A percentile compares a stretch with the other conserved stretches of the same genome.
phyloP scores from a whole-genome alignment of 2,888 invertebrate species.

The Pecten maximus region DNA sequence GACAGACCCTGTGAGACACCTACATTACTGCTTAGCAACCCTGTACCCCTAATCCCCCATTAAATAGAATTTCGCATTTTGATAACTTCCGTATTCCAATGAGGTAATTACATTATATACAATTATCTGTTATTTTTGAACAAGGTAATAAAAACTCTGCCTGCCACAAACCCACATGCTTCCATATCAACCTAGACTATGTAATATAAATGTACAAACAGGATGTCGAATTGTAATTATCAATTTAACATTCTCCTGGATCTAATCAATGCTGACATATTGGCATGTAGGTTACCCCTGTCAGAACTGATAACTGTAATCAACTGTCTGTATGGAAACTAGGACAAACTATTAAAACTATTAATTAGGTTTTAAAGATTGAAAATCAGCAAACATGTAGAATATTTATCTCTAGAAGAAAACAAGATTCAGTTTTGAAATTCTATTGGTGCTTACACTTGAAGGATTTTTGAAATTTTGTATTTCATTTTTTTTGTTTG shows the following conservation, averaged over 20 bases:
- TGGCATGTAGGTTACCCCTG: not conserved
- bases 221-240: not conserved
- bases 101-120: not conserved
- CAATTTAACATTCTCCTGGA: not conserved
- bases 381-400: not conserved
- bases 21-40: too few species aligned
- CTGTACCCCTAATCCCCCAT: too few species aligned
- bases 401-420: not conserved
- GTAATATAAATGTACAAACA: not conserved
- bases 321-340: not conserved
- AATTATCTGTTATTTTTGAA: not conserved
- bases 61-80: too few species aligned
- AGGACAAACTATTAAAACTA: conserved; percentile 5
- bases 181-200: not conserved
- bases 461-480: too few species aligned
- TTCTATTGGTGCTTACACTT: not conserved
- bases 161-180: not conserved
- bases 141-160: not conserved
- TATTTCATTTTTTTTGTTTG: too few species aligned
- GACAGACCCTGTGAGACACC: too few species aligned
- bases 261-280: not conserved
- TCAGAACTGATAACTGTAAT: not conserved
- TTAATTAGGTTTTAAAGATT: not conserved
- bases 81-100: not conserved
- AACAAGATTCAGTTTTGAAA: not conserved